Evolutionary conservation across 2,888 invertebrate species (phyloP).

Genomic region (Archaeoteleia sp.): DNA sequence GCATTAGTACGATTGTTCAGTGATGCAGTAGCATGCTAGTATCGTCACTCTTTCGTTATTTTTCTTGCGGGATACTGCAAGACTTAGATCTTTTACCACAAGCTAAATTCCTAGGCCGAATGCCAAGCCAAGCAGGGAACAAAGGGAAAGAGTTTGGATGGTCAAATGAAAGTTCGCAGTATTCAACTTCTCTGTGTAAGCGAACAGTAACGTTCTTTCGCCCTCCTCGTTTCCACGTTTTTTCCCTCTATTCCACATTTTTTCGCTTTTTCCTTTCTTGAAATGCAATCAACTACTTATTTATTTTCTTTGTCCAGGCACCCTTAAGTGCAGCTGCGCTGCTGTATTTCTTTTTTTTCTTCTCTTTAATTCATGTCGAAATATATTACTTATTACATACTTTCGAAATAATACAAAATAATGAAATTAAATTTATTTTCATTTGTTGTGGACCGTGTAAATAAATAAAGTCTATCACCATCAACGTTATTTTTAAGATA

Average conservation of each 20-base stretch:
- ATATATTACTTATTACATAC: background rate
- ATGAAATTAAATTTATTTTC: too few relatives aligned
- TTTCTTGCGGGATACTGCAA: conserved; percentile 10
- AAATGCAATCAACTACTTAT: conserved; percentile 37
- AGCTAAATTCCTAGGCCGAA: conserved; percentile 29
- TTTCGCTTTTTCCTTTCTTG: conserved; percentile 20
- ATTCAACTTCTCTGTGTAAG: conserved; percentile 21
- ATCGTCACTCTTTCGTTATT: conserved; percentile 16
- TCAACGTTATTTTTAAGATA: too few relatives aligned
- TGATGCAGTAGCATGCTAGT: conserved; percentile 4
- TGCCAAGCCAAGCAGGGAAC: conserved; percentile 27
- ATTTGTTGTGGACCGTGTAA: too few relatives aligned
- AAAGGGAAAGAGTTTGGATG: conserved; percentile 25
- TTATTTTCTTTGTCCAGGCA: conserved; percentile 27
- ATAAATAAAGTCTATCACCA: too few relatives aligned
- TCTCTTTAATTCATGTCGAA: background rate
- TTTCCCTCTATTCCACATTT: conserved; percentile 19
- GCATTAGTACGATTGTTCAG: conserved; percentile 16
- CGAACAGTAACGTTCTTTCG: conserved; percentile 15
- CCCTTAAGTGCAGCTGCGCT: conserved; percentile 11
- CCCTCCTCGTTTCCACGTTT: conserved; percentile 19
- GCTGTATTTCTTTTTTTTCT: background rate
- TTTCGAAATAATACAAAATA: too few relatives aligned
- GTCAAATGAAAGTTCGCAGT: conserved; percentile 31
- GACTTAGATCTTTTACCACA: conserved; percentile 11